Evolutionary conservation across 2,888 invertebrate species (phyloP), one percentile per base, ranked within the genome.

Genomic region (Drosophila antonietae): DNA sequence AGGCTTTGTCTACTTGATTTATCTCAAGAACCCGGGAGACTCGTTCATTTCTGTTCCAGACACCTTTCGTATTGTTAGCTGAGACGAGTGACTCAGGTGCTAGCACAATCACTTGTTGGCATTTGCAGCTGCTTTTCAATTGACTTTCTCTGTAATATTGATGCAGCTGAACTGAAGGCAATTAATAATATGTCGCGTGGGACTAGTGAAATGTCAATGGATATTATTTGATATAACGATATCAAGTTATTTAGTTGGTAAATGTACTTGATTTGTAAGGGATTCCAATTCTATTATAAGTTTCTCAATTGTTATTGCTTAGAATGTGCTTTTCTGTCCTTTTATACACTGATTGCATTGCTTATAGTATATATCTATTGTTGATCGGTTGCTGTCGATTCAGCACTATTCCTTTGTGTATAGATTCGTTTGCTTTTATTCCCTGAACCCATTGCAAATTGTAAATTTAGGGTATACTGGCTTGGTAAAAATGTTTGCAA

Each of bases 1-100:
- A 60, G 75, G 68, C 77, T 81, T 78, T 87, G 71, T 79, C 47
- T 63, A 81, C 78, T 76, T 83, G 87, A 85, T 85, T 85, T 87
- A 89, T 89, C 81, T 51, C 18, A 33, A 51, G 31, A 62, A 10
- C 33, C 35, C 52, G 35, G 18, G 46, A 31, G 55, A 55, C 51
- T 47, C 61, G 66, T 84, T 84, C 81, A 81, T 83, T 81, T 87
- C 65, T 70, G 71, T 59, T 51, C 28, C 37, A 49, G 41, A 5
- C n/a, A 46, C 44, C 49, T 46, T 57, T 70, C 75, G 44, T 53
- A 49, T 49, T 23, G 28, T 69, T 67, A 43, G 15, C n/a, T 47
- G 20, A 12, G 53, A 43, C 35, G 35, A 23, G 46, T 55, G 56
- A 62, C 18, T 52, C 61, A 57, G 56, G 51, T 68, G 43, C 23